Evolutionary conservation across 2,797 vertebrate genomes (phyloP), one percentile per base, ranked within the genome.

Genomic region (Crenuchus spilurus): DNA sequence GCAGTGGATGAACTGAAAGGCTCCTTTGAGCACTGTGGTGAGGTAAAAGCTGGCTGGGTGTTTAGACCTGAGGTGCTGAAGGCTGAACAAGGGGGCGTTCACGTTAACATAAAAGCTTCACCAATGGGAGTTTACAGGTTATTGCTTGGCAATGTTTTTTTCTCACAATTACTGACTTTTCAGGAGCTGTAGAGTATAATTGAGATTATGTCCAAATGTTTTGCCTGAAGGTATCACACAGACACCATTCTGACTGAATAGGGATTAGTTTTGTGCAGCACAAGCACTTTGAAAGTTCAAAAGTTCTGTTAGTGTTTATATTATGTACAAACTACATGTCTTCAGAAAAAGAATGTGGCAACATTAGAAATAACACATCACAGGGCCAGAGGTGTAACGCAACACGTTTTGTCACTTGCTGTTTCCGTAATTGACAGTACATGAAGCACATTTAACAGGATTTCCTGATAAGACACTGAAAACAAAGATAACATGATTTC

Each of bases 121-220:
- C 62, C 57, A 11, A 72, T 66, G 41, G 62, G 68, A 63, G 41
- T 48, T 49, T 58, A 64, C 60, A 54, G 68, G 57, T 77, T 41
- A 61, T 33, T 37, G 7, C 51, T 72, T 52, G 49, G 60, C 60
- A 52, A 41, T 70, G 46, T 37, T 67, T 33, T 42, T 77, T 75
- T 77, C 75, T 70, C 83, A 84, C 76, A 73, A 55, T 80, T 58
- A 71, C 39, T 14, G 35, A 18, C 46, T 49, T 76, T 44, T 46
- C 67, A 35, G 68, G 35, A 72, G 58, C 39, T 65, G 48, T 35
- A 44, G 28, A 70, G 67, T 71, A 55, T 80, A 42, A 68, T 2
- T 28, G 8, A 66, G 31, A 79, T 51, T 37, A 80, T 75, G 69
- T 52, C 44, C 22, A 22, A 51, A 26, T 39, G 42, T 66, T 54